Evolutionary conservation across 2,888 invertebrate species (phyloP), one percentile per base, ranked within the genome.

Genomic region (Gortyna flavago): DNA sequence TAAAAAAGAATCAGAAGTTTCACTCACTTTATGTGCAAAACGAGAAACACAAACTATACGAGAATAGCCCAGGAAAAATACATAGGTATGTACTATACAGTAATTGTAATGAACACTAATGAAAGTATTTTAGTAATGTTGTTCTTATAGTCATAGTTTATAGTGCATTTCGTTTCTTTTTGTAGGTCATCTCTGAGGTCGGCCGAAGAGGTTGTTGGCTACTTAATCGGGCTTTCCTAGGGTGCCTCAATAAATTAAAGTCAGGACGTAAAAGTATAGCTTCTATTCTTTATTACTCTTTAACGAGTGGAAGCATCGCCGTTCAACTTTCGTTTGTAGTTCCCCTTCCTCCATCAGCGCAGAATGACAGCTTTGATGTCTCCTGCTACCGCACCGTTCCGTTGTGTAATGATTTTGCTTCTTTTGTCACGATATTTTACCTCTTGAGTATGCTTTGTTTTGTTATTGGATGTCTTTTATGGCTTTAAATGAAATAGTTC

Each of bases 291-390:
- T 13, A 29, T 25, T 29, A 11, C 21, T 48, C 13, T 41, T 25
- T 18, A 32, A 16, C 51, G 38, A 68, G n/a, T 74, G 62, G 66
- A 72, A 62, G 68, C 73, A 44, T 74, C 61, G 25, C 41, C 35
- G 59, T 75, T 75, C 54, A 75, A 73, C 68, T 84, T 74, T 75
- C n/a, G 70, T 66, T 79, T 48, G 69, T 64, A 68, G 64, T 73
- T 35, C 13, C 32, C 59, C 66, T 70, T 64, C 61, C 64, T 71
- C 61, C 65, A 85, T 80, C 74, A 85, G 65, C 16, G 44, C 35
- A 62, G 85, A 81, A 78, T 77, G 77, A 73, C 69, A 75, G 75
- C 81, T 80, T 87, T 85, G 75, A 87, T 87, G 51, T 80, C 48
- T 71, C 3, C 35, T 66, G 44, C 62, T 57, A n/a, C 38, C 32